Percentiles rank a stretch among this genome's conserved stretches.
phyloP scores from a whole-genome alignment of 1,140 invertebrate genomes.

The Pteromalus puparum region DNA sequence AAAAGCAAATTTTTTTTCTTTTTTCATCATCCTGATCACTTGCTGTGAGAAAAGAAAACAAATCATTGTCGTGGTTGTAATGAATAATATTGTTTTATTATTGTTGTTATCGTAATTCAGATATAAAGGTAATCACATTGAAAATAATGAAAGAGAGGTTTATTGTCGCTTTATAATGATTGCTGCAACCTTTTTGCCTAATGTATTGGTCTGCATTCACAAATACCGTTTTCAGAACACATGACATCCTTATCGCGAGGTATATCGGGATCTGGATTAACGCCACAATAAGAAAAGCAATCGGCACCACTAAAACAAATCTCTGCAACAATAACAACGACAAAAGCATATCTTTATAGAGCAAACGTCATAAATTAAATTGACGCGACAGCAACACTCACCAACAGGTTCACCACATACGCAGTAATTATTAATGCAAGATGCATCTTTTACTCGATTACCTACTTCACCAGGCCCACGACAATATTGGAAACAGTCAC shows the following conservation, averaged over 20 bases:
- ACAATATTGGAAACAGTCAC: slow-evolving; percentile 6
- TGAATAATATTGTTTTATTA: no score
- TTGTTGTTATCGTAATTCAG: no score
- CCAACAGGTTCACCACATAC: not conserved
- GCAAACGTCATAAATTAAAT: not conserved
- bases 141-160: no score
- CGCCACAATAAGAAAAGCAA: not conserved
- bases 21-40: no score
- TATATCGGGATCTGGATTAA: slow-evolving; percentile 1
- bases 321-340: not conserved
- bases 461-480: not conserved
- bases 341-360: not conserved
- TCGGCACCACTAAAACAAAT: not conserved
- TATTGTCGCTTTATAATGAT: no score
- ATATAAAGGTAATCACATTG: not conserved
- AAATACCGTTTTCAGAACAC: slow-evolving; percentile 11
- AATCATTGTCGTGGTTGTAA: no score
- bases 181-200: no score
- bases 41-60: no score
- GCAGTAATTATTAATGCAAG: slow-evolving; percentile 11
- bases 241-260: not conserved
- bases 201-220: not conserved
- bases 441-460: not conserved
- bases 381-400: not conserved
- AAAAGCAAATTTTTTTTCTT: no score